phyloP scores from a whole-genome alignment of 2,113 vertebrate genomes.

The Aspiorhynchus laticeps region DNA sequence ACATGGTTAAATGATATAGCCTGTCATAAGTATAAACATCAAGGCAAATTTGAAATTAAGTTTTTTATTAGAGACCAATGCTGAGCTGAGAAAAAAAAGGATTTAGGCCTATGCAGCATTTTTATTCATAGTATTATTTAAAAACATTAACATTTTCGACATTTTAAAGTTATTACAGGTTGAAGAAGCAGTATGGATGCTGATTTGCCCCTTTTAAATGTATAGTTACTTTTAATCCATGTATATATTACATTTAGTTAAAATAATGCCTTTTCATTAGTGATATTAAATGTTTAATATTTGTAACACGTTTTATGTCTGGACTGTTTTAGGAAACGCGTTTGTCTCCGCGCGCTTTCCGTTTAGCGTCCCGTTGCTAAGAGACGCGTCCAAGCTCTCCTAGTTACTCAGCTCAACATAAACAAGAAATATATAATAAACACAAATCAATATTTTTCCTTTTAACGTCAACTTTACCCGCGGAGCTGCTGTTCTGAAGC shows the following conservation, averaged over 20 bases:
- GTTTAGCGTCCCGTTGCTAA: constrained; percentile 32
- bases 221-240: background rate
- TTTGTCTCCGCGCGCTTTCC: background rate
- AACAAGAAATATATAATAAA: background rate
- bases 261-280: background rate
- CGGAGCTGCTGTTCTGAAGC: too few relatives aligned
- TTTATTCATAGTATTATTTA: background rate
- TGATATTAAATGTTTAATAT: background rate
- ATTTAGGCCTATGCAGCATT: background rate
- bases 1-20: too few relatives aligned
- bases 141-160: background rate
- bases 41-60: constrained; percentile 1
- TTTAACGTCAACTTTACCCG: background rate
- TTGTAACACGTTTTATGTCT: background rate
- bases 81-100: background rate
- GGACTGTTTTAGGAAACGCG: background rate
- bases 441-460: background rate
- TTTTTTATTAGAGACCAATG: background rate
- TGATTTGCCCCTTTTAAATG: background rate
- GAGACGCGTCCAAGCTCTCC: background rate
- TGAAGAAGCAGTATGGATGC: background rate
- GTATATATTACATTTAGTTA: background rate
- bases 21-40: background rate
- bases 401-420: background rate
- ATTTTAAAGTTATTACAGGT: background rate